Percentiles rank a stretch among this genome's conserved stretches.
Evolutionary conservation across 2,797 vertebrate genomes (phyloP).

Genomic region (Neomorphus geoffroyi): DNA sequence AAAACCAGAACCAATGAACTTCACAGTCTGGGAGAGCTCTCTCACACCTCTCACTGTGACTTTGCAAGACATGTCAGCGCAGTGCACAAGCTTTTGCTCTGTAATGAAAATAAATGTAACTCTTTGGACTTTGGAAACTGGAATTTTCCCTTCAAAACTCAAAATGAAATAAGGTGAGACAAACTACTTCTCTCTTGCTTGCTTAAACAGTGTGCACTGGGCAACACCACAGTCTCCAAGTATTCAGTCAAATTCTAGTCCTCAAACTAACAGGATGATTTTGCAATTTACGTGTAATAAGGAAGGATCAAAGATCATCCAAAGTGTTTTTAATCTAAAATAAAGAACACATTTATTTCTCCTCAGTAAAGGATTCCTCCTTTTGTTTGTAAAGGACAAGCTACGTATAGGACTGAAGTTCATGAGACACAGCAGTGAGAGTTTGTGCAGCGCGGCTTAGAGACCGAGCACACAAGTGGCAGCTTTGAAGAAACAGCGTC

Average conservation of each 20-base stretch:
- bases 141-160: background rate
- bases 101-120: background rate
- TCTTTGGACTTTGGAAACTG: background rate
- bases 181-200: background rate
- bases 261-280: background rate
- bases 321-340: background rate
- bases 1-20: slow-evolving; percentile 72
- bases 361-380: background rate
- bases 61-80: slow-evolving; percentile 73
- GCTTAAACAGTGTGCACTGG: background rate
- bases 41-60: slow-evolving; percentile 72
- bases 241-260: background rate
- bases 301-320: background rate
- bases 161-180: background rate
- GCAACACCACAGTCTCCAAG: background rate
- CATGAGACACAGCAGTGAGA: background rate
- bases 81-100: slow-evolving; percentile 56
- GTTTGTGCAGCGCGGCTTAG: background rate
- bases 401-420: background rate
- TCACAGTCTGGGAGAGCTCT: slow-evolving; percentile 73
- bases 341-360: background rate
- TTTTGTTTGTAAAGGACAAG: background rate
- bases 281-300: background rate
- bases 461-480: background rate
- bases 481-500: background rate